A percentile compares a stretch with the other conserved stretches of the same genome.
These are phyloP conservation scores for Andrena bucephala DNA, from an alignment of 2,888 invertebrate species.

Conservation along the genomic window DNA sequence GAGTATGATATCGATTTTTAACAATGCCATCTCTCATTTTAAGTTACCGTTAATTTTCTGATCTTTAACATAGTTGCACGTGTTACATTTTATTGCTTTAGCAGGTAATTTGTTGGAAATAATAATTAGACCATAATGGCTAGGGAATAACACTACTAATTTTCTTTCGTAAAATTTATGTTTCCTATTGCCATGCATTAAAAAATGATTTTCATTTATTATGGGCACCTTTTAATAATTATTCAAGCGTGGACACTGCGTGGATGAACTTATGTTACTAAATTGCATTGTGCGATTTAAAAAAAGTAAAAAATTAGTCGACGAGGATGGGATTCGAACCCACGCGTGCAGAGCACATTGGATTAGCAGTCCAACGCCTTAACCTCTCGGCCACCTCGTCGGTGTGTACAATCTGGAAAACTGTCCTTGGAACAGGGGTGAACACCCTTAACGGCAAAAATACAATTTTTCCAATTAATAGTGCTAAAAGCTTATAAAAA, in stretches of 20 bases:
- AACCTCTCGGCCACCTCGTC: constrained; percentile 85
- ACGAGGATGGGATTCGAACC: constrained; percentile 85
- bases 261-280: neutral
- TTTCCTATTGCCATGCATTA: neutral
- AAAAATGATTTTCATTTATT: neutral
- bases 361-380: constrained; percentile 86
- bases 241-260: neutral
- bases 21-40: constrained; percentile 43
- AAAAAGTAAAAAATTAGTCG: constrained; percentile 55
- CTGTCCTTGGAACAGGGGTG: constrained; percentile 45
- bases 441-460: constrained; percentile 9
- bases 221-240: neutral
- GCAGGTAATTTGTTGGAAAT: neutral
- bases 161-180: neutral
- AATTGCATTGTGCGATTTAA: neutral
- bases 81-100: neutral
- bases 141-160: neutral
- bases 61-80: neutral
- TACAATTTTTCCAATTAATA: neutral
- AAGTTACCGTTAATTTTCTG: neutral
- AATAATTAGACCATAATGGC: neutral
- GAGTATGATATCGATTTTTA: neutral
- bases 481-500: neutral
- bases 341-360: constrained; percentile 86
- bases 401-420: constrained; percentile 34